Evolutionary conservation across 2,113 vertebrate genomes (phyloP).

Genomic region (Pholis gunnellus): DNA sequence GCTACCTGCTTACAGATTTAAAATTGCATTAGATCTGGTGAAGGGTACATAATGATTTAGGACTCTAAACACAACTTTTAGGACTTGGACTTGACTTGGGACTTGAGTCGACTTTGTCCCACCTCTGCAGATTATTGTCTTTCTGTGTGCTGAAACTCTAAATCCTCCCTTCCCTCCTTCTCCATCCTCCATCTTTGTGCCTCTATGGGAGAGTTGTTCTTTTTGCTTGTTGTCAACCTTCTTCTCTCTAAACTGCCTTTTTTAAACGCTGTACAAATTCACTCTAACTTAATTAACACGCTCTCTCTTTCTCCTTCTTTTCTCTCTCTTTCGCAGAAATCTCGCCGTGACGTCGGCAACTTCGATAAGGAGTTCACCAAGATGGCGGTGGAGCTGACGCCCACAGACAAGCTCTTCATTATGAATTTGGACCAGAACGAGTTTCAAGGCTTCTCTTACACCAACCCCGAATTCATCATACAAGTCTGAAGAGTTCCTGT

Average conservation of each 20-base stretch:
- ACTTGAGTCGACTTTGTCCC: background rate
- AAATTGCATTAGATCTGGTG: background rate
- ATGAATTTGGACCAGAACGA: constrained; percentile 99
- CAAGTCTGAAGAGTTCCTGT: constrained; percentile 87
- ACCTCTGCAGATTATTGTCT: constrained; percentile 47
- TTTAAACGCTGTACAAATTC: background rate
- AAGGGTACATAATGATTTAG: background rate
- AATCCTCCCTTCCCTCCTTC: background rate
- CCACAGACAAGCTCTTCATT: constrained; percentile 99
- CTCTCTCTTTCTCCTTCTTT: background rate
- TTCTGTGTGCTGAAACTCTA: constrained; percentile 34
- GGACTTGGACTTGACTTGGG: background rate
- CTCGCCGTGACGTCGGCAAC: constrained; percentile 93
- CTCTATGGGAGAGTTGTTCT: constrained; percentile 17
- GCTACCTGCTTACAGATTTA: background rate
- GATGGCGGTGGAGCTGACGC: constrained; percentile 96
- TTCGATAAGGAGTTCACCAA: constrained; percentile 99
- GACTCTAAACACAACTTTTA: background rate
- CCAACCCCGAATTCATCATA: constrained; percentile 98
- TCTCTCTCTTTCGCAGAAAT: constrained; percentile 86
- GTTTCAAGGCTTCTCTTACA: constrained; percentile 99
- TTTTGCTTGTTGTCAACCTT: constrained; percentile 26
- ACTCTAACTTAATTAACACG: background rate
- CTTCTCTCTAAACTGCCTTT: background rate
- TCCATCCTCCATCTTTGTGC: constrained; percentile 48